phyloP scores from a whole-genome alignment of 2,113 vertebrate species.

The Polypterus bichir region DNA sequence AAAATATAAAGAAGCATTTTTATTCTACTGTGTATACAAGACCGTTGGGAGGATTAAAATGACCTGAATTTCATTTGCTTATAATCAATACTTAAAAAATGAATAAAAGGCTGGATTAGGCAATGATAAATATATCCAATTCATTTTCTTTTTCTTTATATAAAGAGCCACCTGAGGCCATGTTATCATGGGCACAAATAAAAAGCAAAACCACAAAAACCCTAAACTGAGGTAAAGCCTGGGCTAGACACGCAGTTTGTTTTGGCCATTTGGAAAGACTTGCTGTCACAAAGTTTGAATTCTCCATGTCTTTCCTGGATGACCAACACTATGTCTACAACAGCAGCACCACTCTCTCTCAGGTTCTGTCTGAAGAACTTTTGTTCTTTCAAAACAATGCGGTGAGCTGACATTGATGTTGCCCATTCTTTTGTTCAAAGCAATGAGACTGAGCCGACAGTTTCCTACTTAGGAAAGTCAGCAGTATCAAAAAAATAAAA shows the following conservation, averaged over 20 bases:
- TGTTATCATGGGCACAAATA: constrained; percentile 28
- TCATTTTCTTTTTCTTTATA: constrained; percentile 2
- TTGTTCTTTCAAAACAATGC: too few relatives aligned
- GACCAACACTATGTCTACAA: too few relatives aligned
- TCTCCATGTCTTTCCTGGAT: too few relatives aligned
- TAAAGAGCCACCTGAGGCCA: constrained; percentile 14
- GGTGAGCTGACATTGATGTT: too few relatives aligned
- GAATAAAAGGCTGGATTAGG: constrained; percentile 22
- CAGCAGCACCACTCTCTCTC: too few relatives aligned
- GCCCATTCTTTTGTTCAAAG: too few relatives aligned
- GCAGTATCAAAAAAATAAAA: too few relatives aligned
- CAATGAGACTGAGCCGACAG: too few relatives aligned
- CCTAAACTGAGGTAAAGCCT: constrained; percentile 28
- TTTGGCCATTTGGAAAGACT: background rate
- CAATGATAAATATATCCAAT: constrained; percentile 17
- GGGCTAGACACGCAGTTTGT: background rate
- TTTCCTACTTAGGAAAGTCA: too few relatives aligned
- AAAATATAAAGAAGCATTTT: constrained; percentile 49
- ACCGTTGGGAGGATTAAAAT: constrained; percentile 46
- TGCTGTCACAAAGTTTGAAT: background rate
- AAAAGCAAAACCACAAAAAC: constrained; percentile 25
- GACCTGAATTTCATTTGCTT: constrained; percentile 37
- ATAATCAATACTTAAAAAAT: constrained; percentile 32
- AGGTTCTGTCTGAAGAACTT: too few relatives aligned
- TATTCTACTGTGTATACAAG: constrained; percentile 54